Evolutionary conservation across 2,797 vertebrate genomes (phyloP).

Genomic region (Sebastes oblongus): DNA sequence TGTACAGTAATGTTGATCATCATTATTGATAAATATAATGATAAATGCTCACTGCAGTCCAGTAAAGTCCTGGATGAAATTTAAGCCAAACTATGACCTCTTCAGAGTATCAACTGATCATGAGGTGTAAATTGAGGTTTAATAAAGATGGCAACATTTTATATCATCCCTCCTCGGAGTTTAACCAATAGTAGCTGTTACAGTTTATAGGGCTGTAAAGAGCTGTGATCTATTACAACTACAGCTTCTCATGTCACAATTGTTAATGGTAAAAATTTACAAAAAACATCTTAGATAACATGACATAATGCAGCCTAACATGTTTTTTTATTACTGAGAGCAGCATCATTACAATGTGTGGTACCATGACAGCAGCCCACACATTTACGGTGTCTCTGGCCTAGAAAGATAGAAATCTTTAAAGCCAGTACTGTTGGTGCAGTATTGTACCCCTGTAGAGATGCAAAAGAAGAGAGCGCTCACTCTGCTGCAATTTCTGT

Average conservation of each 20-base stretch:
- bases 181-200: background rate
- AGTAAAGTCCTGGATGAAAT: background rate
- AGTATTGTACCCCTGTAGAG: background rate
- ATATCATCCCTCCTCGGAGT: background rate
- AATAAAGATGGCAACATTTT: background rate
- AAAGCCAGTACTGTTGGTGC: background rate
- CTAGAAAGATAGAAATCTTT: background rate
- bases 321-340: background rate
- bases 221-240: background rate
- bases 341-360: background rate
- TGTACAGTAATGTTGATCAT: background rate
- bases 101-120: background rate
- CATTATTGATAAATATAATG: background rate
- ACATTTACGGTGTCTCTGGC: background rate
- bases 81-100: background rate
- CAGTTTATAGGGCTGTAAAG: constrained; percentile 20
- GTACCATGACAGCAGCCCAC: background rate
- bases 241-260: background rate
- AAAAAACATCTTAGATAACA: background rate
- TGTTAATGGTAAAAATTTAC: background rate
- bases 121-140: background rate
- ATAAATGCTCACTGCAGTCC: background rate
- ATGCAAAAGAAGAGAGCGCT: background rate
- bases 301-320: background rate
- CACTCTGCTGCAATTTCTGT: background rate